Conservation (phyloP, 2,113 vertebrate genomes). For the Ciconia boyciana region DNA sequence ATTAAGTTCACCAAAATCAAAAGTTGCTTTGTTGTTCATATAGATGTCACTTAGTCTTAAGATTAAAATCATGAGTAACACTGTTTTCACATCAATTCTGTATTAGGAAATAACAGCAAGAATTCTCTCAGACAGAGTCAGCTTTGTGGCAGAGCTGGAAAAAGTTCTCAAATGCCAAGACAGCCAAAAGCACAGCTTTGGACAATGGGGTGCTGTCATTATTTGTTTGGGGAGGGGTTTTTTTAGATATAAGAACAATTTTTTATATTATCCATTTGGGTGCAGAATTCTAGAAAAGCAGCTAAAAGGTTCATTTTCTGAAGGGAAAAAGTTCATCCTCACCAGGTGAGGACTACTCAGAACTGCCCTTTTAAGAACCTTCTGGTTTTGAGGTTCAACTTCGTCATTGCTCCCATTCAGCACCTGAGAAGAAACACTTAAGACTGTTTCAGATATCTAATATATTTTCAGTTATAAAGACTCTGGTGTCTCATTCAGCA, state of each 20-base stretch:
- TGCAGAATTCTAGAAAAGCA: not conserved
- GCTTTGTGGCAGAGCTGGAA: not conserved
- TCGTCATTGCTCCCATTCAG: not conserved
- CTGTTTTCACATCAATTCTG: not conserved
- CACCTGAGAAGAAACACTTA: not conserved
- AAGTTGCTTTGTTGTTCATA: not conserved
- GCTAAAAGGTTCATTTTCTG: not conserved
- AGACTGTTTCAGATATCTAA: not conserved
- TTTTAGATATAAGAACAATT: not conserved
- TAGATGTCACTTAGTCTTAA: not conserved
- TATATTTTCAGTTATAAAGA: not conserved
- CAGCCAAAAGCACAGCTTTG: not conserved
- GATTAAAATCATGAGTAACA: not conserved
- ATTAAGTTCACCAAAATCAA: not conserved
- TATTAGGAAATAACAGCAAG: not conserved
- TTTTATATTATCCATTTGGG: not conserved
- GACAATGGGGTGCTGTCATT: not conserved
- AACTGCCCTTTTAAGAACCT: not conserved
- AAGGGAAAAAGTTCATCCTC: not conserved
- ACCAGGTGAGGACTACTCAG: not conserved
- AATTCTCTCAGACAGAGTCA: not conserved
- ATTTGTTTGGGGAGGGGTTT: not conserved
- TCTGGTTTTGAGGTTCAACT: not conserved
- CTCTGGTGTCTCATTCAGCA: not conserved
- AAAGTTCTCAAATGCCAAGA: slow-evolving; percentile 15